Percentiles rank a stretch among this genome's conserved stretches.
phyloP scores from a whole-genome alignment of 2,113 vertebrate species.

The Phycodurus eques region DNA sequence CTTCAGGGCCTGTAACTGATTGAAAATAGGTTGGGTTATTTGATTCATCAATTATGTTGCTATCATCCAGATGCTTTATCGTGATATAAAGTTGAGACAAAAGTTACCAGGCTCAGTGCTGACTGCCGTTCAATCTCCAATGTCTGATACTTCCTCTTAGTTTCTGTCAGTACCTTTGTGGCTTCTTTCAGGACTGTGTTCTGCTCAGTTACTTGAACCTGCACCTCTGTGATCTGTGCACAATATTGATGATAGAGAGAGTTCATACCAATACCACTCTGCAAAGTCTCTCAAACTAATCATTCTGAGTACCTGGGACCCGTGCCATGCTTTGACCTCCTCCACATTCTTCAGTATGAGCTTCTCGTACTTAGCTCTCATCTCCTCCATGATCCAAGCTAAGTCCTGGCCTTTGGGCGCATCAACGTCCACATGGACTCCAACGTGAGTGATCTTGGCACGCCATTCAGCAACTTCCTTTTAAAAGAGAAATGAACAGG shows the following conservation, averaged over 20 bases:
- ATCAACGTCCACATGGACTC: conserved; percentile 83
- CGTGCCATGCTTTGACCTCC: conserved; percentile 81
- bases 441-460: conserved; percentile 68
- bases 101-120: conserved; percentile 77
- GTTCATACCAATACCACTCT: background rate
- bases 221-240: conserved; percentile 69
- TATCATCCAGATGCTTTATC: background rate
- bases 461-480: conserved; percentile 80
- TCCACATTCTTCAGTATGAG: conserved; percentile 81
- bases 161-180: conserved; percentile 71
- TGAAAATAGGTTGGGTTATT: background rate
- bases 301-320: conserved; percentile 71
- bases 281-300: background rate
- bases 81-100: background rate
- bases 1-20: conserved; percentile 80
- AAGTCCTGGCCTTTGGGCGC: conserved; percentile 80
- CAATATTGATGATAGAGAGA: conserved; percentile 27
- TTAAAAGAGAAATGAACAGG: conserved; percentile 26
- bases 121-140: conserved; percentile 87
- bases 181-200: conserved; percentile 77
- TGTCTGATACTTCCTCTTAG: conserved; percentile 69
- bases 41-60: background rate
- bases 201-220: conserved; percentile 73
- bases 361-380: conserved; percentile 82
- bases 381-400: conserved; percentile 77